Percentiles rank a stretch among this genome's conserved stretches.
These are phyloP conservation scores for Lethenteron reissneri DNA, from an alignment of 2,113 vertebrate genomes.

Conservation along the genomic window DNA sequence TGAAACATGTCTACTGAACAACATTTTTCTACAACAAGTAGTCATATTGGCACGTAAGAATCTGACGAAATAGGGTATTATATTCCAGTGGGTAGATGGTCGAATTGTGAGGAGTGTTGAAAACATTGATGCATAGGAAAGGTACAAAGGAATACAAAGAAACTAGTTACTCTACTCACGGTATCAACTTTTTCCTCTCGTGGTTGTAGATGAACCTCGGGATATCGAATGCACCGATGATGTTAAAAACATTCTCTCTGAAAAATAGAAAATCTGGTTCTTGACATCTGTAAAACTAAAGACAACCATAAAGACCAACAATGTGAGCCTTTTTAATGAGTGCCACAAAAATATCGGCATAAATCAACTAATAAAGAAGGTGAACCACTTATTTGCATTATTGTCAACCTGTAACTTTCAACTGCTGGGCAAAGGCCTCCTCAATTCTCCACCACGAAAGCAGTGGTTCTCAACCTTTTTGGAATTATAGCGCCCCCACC, in stretches of 20 bases:
- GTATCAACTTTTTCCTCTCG: conserved; percentile 82
- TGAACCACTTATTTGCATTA: not conserved
- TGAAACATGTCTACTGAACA: too few relatives aligned
- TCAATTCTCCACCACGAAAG: not conserved
- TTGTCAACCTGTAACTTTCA: not conserved
- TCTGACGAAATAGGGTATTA: too few relatives aligned
- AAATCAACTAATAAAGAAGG: not conserved
- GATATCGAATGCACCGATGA: conserved; percentile 82
- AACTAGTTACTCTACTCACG: conserved; percentile 34
- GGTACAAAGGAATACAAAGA: not conserved
- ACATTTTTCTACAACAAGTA: too few relatives aligned
- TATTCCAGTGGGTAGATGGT: not conserved
- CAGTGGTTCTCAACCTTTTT: too few relatives aligned
- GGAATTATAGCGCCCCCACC: too few relatives aligned
- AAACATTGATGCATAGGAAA: not conserved
- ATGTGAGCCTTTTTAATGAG: not conserved
- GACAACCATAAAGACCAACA: not conserved
- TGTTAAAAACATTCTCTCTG: conserved; percentile 82
- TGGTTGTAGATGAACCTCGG: conserved; percentile 63
- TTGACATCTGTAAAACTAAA: not conserved
- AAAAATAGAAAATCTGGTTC: conserved; percentile 6
- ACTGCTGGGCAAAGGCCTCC: not conserved
- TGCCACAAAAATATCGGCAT: not conserved
- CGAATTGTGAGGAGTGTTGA: not conserved
- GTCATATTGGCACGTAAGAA: too few relatives aligned